Evolutionary conservation across 2,113 vertebrate species (phyloP).

Genomic region (Oxyruncus cristatus): DNA sequence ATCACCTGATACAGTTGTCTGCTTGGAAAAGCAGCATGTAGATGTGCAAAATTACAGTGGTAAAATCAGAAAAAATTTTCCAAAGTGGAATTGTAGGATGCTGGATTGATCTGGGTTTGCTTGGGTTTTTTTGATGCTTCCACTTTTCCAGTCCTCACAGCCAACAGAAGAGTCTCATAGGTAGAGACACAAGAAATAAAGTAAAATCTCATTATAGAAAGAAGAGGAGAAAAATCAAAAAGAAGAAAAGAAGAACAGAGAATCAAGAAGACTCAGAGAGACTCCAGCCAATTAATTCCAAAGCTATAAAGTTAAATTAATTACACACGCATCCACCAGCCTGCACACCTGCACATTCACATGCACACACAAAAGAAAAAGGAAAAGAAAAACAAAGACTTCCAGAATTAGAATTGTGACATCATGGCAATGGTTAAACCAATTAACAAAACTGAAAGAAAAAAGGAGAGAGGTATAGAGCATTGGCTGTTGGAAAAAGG

Average conservation of each 20-base stretch:
- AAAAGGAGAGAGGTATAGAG: conserved; percentile 54
- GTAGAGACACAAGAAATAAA: conserved; percentile 63
- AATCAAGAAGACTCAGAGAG: conserved; percentile 71
- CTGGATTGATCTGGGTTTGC: conserved; percentile 24
- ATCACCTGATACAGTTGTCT: conserved; percentile 64
- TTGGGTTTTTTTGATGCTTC: conserved; percentile 64
- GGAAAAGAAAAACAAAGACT: not conserved
- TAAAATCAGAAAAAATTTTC: conserved; percentile 63
- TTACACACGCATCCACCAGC: not conserved
- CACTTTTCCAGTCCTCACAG: conserved; percentile 69
- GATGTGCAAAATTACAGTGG: conserved; percentile 47
- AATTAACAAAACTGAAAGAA: conserved; percentile 66
- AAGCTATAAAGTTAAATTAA: conserved; percentile 59
- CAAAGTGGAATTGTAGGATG: conserved; percentile 31
- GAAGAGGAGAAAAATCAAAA: not conserved
- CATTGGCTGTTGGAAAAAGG: conserved; percentile 49
- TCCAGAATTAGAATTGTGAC: conserved; percentile 65
- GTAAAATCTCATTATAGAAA: conserved; percentile 48
- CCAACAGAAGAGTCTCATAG: conserved; percentile 70
- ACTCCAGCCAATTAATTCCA: conserved; percentile 52
- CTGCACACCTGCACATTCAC: conserved; percentile 10
- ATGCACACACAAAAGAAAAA: not conserved
- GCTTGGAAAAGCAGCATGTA: conserved; percentile 50
- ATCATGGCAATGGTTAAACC: conserved; percentile 67
- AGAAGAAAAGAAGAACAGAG: conserved; percentile 62